Percentiles rank a stretch among this genome's conserved stretches.
These are phyloP conservation scores for Xylota segnis DNA, from an alignment of 2,888 invertebrate genomes.

Conservation along the genomic window DNA sequence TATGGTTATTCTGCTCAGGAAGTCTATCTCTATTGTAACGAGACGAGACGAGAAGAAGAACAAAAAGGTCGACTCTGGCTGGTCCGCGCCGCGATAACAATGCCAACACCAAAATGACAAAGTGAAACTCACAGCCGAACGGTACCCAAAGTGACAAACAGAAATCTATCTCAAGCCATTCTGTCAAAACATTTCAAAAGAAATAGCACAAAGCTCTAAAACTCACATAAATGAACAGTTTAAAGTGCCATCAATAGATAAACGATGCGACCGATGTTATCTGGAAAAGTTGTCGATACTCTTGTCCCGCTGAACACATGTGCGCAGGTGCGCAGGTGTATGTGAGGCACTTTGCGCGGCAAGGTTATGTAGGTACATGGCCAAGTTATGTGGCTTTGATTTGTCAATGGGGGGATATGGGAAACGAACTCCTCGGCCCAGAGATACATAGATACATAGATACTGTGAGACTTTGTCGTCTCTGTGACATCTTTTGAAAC, in stretches of 20 bases:
- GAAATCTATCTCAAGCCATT: slow-evolving; percentile 32
- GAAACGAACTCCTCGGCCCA: slow-evolving; percentile 29
- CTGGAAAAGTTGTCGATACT: slow-evolving; percentile 60
- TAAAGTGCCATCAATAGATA: slow-evolving; percentile 76
- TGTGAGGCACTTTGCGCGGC: slow-evolving; percentile 63
- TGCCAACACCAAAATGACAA: slow-evolving; percentile 64
- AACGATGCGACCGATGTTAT: slow-evolving; percentile 75
- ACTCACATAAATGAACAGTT: slow-evolving; percentile 76
- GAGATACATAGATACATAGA: slow-evolving; percentile 57
- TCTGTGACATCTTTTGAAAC: slow-evolving; percentile 76
- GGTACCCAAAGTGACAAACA: slow-evolving; percentile 62
- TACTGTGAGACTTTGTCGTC: slow-evolving; percentile 68
- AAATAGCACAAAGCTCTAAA: slow-evolving; percentile 76
- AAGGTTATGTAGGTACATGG: slow-evolving; percentile 61
- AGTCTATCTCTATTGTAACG: slow-evolving; percentile 41
- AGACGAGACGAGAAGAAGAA: too few relatives aligned
- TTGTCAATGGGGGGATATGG: slow-evolving; percentile 73
- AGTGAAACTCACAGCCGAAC: slow-evolving; percentile 67
- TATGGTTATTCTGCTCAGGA: slow-evolving; percentile 60
- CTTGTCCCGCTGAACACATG: slow-evolving; percentile 66
- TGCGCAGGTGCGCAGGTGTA: slow-evolving; percentile 69
- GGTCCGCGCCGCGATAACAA: slow-evolving; percentile 28
- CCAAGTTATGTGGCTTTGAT: slow-evolving; percentile 61
- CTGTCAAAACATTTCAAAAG: slow-evolving; percentile 31
- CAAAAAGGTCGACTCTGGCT: slow-evolving; percentile 35